These are phyloP conservation scores for Lateolabrax maculatus DNA, from an alignment of 2,797 vertebrate genomes.

Conservation along the genomic window DNA sequence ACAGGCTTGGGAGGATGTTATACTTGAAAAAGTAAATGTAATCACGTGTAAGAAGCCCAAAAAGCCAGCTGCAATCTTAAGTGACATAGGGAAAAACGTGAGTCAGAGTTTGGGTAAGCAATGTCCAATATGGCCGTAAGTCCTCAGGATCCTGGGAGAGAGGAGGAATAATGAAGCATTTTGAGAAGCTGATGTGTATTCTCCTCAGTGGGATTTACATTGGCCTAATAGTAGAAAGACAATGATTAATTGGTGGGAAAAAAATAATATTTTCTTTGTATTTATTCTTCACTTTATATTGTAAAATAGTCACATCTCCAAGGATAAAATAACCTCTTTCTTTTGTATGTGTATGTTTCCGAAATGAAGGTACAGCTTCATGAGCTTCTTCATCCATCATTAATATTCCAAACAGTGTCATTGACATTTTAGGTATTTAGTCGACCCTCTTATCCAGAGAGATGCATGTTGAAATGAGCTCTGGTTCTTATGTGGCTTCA, in stretches of 20 bases:
- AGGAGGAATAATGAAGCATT: not conserved
- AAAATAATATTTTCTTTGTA: not conserved
- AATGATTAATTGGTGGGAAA: not conserved
- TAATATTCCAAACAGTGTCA: constrained; percentile 38
- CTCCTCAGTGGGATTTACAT: not conserved
- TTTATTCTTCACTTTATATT: not conserved
- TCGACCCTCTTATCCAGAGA: constrained; percentile 3
- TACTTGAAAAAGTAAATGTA: too few species aligned
- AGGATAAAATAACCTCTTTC: not conserved
- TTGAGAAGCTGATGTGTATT: not conserved
- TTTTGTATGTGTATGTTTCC: not conserved
- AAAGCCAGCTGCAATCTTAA: too few species aligned
- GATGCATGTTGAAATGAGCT: constrained; percentile 19
- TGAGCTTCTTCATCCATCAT: constrained; percentile 22
- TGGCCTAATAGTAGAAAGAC: not conserved
- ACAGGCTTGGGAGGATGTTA: too few species aligned
- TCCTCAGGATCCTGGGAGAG: not conserved
- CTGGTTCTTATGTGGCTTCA: constrained; percentile 21
- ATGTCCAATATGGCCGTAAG: not conserved
- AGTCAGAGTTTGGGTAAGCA: too few species aligned
- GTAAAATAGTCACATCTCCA: not conserved
- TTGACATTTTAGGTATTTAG: constrained; percentile 47
- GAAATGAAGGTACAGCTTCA: not conserved
- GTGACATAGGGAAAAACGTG: too few species aligned
- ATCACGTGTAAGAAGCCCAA: too few species aligned